These are phyloP conservation scores for Acromyrmex echinatior DNA, from an alignment of 1,140 invertebrate species.

Conservation along the genomic window DNA sequence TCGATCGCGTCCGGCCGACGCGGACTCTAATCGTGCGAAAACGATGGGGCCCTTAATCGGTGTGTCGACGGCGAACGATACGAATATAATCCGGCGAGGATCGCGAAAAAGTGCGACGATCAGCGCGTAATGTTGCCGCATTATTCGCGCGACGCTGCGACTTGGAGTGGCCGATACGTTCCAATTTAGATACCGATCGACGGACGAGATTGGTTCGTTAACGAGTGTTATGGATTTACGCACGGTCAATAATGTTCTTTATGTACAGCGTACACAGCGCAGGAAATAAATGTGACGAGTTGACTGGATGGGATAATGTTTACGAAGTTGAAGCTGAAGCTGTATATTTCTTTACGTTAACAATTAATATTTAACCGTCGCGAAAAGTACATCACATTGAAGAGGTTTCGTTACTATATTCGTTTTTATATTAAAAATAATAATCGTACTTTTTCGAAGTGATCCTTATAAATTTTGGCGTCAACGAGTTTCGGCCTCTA, in stretches of 20 bases:
- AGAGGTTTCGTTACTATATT: too few species aligned
- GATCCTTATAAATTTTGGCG: conserved; percentile 19
- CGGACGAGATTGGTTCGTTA: conserved; percentile 36
- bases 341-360: neutral
- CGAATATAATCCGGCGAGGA: conserved; percentile 62
- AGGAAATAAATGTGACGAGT: conserved; percentile 4
- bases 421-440: conserved; percentile 2
- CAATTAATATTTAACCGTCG: neutral
- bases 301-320: conserved; percentile 3
- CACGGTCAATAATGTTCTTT: conserved; percentile 17
- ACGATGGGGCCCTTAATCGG: conserved; percentile 66
- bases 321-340: neutral
- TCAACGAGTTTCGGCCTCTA: neutral
- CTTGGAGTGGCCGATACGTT: conserved; percentile 24
- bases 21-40: conserved; percentile 71
- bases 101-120: conserved; percentile 71
- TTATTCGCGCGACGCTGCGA: conserved; percentile 39
- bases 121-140: conserved; percentile 66
- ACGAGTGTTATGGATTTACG: conserved; percentile 54
- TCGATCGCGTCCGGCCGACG: conserved; percentile 63
- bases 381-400: neutral
- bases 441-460: neutral
- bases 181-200: conserved; percentile 58
- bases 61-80: conserved; percentile 65
- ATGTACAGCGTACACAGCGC: neutral